These are phyloP conservation scores for Neofelis nebulosa DNA, from an alignment of 2,113 vertebrate genomes.

Conservation along the genomic window DNA sequence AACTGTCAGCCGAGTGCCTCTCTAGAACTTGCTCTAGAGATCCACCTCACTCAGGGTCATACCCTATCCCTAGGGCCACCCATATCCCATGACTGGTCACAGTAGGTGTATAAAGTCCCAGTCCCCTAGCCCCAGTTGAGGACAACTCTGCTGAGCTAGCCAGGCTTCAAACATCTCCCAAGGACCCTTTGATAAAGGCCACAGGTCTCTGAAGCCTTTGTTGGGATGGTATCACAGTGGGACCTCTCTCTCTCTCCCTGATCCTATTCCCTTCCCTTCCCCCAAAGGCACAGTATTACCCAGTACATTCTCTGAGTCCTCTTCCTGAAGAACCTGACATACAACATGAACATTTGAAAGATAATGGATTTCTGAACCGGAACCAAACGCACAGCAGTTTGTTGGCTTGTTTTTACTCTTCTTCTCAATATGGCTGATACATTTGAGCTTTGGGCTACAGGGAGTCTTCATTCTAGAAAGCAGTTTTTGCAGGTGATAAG, in stretches of 20 bases:
- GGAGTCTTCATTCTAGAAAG: constrained; percentile 47
- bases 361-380: background rate
- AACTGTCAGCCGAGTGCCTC: background rate
- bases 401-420: background rate
- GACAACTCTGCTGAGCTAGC: background rate
- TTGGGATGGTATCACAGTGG: background rate
- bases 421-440: background rate
- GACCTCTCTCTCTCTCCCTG: background rate
- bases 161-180: background rate
- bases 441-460: constrained; percentile 30
- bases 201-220: background rate
- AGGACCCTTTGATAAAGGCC: background rate
- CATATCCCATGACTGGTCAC: background rate
- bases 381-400: background rate
- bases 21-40: background rate
- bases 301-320: background rate
- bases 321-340: background rate
- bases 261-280: background rate
- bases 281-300: background rate
- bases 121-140: background rate
- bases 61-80: background rate
- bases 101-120: background rate
- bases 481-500: background rate
- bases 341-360: background rate
- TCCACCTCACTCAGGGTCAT: background rate